Evolutionary conservation across 2,888 invertebrate species (phyloP), one percentile per base, ranked within the genome.

Genomic region (Stramonita haemastoma): DNA sequence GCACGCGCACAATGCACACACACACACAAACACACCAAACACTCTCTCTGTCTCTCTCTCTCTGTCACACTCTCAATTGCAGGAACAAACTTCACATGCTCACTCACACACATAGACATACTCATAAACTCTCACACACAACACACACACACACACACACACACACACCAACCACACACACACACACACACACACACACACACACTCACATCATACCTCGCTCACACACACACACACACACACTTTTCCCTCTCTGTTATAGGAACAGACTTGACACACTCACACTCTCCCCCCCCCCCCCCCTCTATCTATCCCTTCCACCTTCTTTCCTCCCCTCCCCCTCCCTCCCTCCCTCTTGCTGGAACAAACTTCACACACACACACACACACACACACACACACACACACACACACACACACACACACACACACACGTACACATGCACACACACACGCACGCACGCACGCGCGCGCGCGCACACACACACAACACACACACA

Each of bases 381-480:
- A 86, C 60, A 57, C n/a, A 34, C 77, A 32, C 56, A 73, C 26
- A 36, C 17, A 84, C 60, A 66, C 1, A 83, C 8, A 15, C 15
- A 36, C 84, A 88, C 46, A 29, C 13, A 73, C 36, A 79, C 57
- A 22, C 34, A 77, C 34, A 79, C 29, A 77, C 77, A 87, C 13
- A 46, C 46, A 11, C 34, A 32, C 70, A 85, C 1, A 36, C 19
- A 19, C 36, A 29, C 56, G 19, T 19, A 60, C n/a, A 60, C 60
- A 60, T 60, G 19, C 56, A 83, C 29, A 89, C 5, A 36, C 13
- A 87, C 46, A 89, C 34, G 15, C 81, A 84, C 60, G 57, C 36
- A 89, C 46, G 70, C 29, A 60, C 26, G 13, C 46, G 13, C 19
- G 8, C 36, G n/a, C 0, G 17, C 13, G 15, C 85, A 32, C 56